These are phyloP conservation scores for Bombycilla garrulus DNA, from an alignment of 2,113 vertebrate species.

Conservation along the genomic window DNA sequence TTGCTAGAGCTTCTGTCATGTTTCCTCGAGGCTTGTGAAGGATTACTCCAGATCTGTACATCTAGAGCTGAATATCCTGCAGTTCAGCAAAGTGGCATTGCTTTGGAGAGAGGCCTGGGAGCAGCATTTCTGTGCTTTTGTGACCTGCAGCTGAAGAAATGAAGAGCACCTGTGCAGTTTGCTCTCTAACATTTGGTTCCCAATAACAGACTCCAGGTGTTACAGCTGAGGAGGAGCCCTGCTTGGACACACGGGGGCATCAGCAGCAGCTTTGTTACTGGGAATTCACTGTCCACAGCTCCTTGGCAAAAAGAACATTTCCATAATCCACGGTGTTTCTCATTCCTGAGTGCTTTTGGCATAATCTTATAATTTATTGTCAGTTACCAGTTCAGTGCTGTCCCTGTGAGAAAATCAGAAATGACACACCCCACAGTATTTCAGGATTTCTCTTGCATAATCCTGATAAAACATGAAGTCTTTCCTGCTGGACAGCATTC, in stretches of 20 bases:
- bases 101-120: background rate
- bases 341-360: background rate
- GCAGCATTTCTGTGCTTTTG: background rate
- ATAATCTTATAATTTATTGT: background rate
- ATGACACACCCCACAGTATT: background rate
- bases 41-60: background rate
- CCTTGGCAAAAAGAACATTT: background rate
- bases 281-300: background rate
- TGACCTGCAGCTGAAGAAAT: background rate
- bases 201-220: background rate
- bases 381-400: background rate
- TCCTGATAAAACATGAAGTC: background rate
- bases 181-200: background rate
- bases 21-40: background rate
- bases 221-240: background rate
- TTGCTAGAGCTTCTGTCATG: background rate
- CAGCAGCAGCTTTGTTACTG: background rate
- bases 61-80: background rate
- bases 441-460: background rate
- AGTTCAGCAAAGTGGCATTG: background rate
- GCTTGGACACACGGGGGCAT: slow-evolving; percentile 63
- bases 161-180: background rate
- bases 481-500: background rate
- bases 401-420: background rate
- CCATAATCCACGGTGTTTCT: background rate